Percentiles rank a stretch among this genome's conserved stretches.
phyloP scores from a whole-genome alignment of 2,888 invertebrate species.

The Vanessa cardui region DNA sequence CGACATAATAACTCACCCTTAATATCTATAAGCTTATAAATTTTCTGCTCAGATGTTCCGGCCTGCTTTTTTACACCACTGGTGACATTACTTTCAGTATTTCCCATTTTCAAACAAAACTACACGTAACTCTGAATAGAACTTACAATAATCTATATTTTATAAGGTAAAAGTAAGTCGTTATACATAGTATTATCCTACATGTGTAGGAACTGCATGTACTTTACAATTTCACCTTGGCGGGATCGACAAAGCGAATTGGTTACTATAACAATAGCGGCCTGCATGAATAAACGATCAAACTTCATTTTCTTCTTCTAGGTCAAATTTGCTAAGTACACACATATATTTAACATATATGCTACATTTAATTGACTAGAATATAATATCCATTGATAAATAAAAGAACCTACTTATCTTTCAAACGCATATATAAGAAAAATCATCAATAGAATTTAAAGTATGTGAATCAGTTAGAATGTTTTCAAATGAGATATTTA shows the following conservation, averaged over 20 bases:
- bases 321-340: not conserved
- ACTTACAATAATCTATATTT: conserved; percentile 2
- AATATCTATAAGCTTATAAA: conserved; percentile 94
- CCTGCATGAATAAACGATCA: conserved; percentile 23
- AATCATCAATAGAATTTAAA: too few relatives aligned
- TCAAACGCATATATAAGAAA: too few relatives aligned
- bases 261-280: conserved; percentile 45
- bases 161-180: not conserved
- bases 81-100: conserved; percentile 94
- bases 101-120: conserved; percentile 83
- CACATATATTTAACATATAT: not conserved
- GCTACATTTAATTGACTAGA: not conserved
- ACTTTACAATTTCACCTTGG: conserved; percentile 17
- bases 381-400: not conserved
- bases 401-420: not conserved
- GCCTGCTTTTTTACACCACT: conserved; percentile 98
- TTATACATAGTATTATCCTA: not conserved
- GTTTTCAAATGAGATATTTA: too few relatives aligned
- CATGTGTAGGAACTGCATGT: conserved; percentile 7
- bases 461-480: too few relatives aligned
- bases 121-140: not conserved
- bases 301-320: conserved; percentile 16
- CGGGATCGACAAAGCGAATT: conserved; percentile 45
- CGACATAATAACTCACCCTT: conserved; percentile 85
- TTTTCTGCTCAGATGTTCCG: conserved; percentile 90